Conservation (phyloP, 1,140 invertebrate species). For the Anastatus disparis region DNA sequence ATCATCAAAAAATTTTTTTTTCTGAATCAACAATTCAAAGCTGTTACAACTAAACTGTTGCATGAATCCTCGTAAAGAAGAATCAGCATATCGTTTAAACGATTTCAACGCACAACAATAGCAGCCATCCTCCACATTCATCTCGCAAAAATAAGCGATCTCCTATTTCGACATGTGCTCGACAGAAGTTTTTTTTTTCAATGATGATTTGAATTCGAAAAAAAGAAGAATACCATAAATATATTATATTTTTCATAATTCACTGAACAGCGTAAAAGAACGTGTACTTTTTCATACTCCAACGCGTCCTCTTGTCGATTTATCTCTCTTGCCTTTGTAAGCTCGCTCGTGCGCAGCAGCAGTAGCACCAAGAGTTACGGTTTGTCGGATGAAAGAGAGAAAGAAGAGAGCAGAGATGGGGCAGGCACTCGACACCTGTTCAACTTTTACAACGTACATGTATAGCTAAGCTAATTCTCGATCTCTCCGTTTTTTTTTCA, state of each 20-base stretch:
- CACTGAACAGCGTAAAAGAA: neutral
- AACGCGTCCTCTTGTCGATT: conserved; percentile 12
- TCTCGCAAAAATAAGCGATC: conserved; percentile 7
- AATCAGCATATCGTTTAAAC: neutral
- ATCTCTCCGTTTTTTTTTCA: no score
- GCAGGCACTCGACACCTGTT: conserved; percentile 20
- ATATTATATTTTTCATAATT: conserved; percentile 21
- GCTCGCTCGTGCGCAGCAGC: no score
- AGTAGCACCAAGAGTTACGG: no score
- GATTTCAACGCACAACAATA: conserved; percentile 9
- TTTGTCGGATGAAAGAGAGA: neutral
- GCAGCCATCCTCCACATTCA: neutral
- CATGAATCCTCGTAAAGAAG: no score
- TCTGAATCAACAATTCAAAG: no score
- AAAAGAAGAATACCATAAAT: conserved; percentile 9
- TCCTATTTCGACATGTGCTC: neutral
- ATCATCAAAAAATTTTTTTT: no score
- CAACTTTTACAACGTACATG: no score
- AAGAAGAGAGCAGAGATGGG: neutral
- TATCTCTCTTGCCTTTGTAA: no score
- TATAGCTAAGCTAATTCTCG: no score
- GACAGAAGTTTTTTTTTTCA: neutral
- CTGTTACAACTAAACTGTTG: no score
- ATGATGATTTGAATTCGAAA: conserved; percentile 10
- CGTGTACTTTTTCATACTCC: conserved; percentile 13